Conservation (phyloP, 2,888 invertebrate species). For the Patella depressa region DNA sequence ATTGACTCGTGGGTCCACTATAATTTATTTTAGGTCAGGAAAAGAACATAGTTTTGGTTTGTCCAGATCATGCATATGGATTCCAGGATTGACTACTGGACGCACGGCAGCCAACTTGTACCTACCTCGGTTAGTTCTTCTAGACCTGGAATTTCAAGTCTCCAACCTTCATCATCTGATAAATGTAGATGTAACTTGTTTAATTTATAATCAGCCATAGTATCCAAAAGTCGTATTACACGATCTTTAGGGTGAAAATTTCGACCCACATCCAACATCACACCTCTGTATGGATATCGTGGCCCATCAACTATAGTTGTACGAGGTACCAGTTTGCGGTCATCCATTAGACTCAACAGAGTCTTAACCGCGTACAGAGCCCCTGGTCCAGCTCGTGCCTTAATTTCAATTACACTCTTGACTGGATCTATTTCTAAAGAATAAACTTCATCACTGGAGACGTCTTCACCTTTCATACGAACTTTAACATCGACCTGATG, state of each 20-base stretch:
- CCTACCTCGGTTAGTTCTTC: constrained; percentile 63
- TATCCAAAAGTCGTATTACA: constrained; percentile 53
- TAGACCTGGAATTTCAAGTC: constrained; percentile 66
- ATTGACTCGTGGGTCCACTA: too few species aligned
- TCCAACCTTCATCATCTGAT: constrained; percentile 69
- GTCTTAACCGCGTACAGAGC: constrained; percentile 61
- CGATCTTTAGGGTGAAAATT: constrained; percentile 60
- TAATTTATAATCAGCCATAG: constrained; percentile 67
- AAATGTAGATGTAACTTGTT: constrained; percentile 68
- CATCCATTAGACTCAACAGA: constrained; percentile 42
- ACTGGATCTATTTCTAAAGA: constrained; percentile 39
- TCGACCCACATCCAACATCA: constrained; percentile 66
- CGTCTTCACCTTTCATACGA: constrained; percentile 20
- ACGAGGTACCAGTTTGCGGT: constrained; percentile 37
- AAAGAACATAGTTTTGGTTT: too few species aligned
- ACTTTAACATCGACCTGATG: constrained; percentile 29
- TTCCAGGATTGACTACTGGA: too few species aligned
- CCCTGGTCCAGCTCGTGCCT: constrained; percentile 42
- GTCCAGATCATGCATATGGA: too few species aligned
- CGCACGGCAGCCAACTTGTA: too few species aligned
- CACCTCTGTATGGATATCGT: constrained; percentile 61
- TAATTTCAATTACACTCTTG: constrained; percentile 42
- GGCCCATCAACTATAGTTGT: constrained; percentile 53
- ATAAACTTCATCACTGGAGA: constrained; percentile 48
- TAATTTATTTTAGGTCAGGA: too few species aligned